Evolutionary conservation across 2,888 invertebrate genomes (phyloP), one percentile per base, ranked within the genome.

Genomic region (Volucella bombylans): DNA sequence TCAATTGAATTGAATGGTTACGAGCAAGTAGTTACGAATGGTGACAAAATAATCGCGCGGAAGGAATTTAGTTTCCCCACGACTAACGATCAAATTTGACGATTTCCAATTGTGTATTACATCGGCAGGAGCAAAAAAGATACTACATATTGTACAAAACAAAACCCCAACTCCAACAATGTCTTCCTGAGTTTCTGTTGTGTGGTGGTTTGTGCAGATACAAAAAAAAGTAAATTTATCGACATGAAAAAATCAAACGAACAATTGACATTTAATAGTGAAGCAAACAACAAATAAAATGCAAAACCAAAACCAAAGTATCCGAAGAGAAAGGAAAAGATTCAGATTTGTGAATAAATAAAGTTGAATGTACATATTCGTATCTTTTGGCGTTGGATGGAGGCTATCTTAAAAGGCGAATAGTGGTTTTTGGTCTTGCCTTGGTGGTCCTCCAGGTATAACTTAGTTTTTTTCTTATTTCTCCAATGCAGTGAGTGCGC

Each of bases 261-360:
- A 43, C n/a, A 39, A 61, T 11, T 2, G 4, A 62, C 8, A 18
- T 31, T 31, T 31, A 31, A 31, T 31, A 31, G 31, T 31, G 6
- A 31, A 31, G 31, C 31, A 31, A 31, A 31, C 31, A 31, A 31
- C 31, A 55, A 52, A 18, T n/a, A 12, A 71, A 52, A 52, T 52
- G 9, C 45, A 62, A 72, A 54, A 49, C 11, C 10, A 49, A 12
- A 49, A 52, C 45, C 55, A 55, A 73, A 47, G 67, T 57, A 57
- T 64, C 64, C 78, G 73, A 43, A 52, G 79, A 74, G 82, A 83
- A 79, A 79, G 79, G 82, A 72, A 52, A 62, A 52, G 31, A 31
- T 31, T 31, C 2, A 67, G 71, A 77, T 78, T 67, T 57, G 65
- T 78, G 78, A 49, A 69, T 77, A 73, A 78, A 73, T 78, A 82